Conservation (phyloP, 2,113 vertebrate species). For the Cyprinodon tularosa region DNA sequence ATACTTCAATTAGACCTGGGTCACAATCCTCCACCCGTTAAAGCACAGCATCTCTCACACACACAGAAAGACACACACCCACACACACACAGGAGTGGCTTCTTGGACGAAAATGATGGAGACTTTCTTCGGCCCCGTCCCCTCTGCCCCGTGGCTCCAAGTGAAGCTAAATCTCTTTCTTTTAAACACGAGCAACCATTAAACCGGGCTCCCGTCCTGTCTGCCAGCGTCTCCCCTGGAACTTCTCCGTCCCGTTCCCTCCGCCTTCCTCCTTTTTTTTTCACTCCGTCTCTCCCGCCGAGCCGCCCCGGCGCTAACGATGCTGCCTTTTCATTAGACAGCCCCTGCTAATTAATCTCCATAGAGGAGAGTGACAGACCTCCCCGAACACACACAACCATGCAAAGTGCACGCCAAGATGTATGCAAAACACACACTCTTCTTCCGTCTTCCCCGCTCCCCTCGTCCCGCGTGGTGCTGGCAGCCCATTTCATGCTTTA, state of each 20-base stretch:
- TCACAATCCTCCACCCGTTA: conserved; percentile 82
- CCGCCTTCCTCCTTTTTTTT: conserved; percentile 25
- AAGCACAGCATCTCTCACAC: conserved; percentile 64
- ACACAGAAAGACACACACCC: conserved; percentile 28
- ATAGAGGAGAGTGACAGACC: conserved; percentile 81
- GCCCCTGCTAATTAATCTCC: conserved; percentile 84
- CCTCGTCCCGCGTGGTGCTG: conserved; percentile 76
- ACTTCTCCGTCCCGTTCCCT: conserved; percentile 51
- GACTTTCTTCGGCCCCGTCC: conserved; percentile 12
- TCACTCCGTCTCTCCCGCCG: conserved; percentile 52
- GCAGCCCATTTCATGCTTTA: conserved; percentile 87
- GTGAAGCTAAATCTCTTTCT: conserved; percentile 32
- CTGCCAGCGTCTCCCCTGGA: conserved; percentile 55
- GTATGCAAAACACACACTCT: conserved; percentile 73
- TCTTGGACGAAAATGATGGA: conserved; percentile 10
- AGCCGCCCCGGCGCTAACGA: conserved; percentile 73
- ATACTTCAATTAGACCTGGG: conserved; percentile 83
- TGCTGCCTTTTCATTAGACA: conserved; percentile 83
- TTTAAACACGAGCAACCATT: conserved; percentile 43
- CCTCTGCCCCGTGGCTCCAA: conserved; percentile 16
- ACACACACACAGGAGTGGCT: conserved; percentile 34
- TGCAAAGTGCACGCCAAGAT: conserved; percentile 59
- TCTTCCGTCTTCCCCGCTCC: conserved; percentile 58
- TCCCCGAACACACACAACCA: conserved; percentile 64
- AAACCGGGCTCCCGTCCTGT: conserved; percentile 54